Percentiles rank a stretch among this genome's conserved stretches.
Evolutionary conservation across 2,888 invertebrate species (phyloP).

Genomic region (Ophonus ardosiacus): DNA sequence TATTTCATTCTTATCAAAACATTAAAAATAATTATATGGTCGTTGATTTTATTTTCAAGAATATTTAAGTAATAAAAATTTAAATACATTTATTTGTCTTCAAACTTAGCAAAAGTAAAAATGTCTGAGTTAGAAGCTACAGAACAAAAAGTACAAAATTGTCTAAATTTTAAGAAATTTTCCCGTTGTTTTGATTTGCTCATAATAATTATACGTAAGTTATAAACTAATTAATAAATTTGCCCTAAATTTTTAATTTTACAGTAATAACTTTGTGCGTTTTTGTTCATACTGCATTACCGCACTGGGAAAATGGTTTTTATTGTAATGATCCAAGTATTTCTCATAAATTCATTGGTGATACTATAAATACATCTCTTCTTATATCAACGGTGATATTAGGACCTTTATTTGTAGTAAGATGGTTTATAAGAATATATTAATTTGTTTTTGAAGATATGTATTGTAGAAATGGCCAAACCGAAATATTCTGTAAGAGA

Average conservation of each 20-base stretch:
- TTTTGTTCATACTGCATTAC: slow-evolving; percentile 68
- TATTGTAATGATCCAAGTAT: slow-evolving; percentile 85
- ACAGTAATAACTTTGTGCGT: background rate
- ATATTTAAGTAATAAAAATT: background rate
- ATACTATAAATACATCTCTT: slow-evolving; percentile 78
- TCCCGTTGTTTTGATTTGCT: background rate
- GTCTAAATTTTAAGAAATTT: background rate
- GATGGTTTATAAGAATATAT: background rate
- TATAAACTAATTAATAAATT: background rate
- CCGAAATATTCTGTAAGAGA: slow-evolving; percentile 15
- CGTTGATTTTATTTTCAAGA: background rate
- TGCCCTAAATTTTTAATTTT: background rate
- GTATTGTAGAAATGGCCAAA: slow-evolving; percentile 14
- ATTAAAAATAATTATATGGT: background rate
- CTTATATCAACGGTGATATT: background rate
- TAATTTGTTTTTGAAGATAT: slow-evolving; percentile 29
- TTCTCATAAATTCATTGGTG: slow-evolving; percentile 82
- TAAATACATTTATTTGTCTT: background rate
- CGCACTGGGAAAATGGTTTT: slow-evolving; percentile 82
- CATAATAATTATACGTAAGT: background rate
- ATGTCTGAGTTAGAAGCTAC: background rate
- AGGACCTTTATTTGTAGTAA: background rate
- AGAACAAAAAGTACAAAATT: background rate
- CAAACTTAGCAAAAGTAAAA: background rate
- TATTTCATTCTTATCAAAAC: too few relatives aligned